phyloP scores from a whole-genome alignment of 2,888 invertebrate species.

The Diarsia brunnea region DNA sequence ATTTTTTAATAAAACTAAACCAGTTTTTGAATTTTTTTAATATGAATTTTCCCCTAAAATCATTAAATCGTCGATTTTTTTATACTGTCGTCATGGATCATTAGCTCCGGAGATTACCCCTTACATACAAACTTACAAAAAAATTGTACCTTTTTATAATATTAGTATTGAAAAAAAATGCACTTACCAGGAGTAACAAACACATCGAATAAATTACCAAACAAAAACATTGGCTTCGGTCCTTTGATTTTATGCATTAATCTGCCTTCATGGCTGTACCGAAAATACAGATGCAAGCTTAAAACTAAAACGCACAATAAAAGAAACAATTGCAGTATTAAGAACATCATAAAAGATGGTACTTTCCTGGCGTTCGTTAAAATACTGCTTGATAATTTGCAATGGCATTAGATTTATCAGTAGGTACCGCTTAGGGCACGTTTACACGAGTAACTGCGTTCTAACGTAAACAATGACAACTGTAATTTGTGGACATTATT shows the following conservation, averaged over 20 bases:
- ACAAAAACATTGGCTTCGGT: slow-evolving; percentile 45
- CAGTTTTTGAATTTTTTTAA: no score
- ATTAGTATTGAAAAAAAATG: neutral
- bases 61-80: no score
- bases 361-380: neutral
- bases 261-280: slow-evolving; percentile 41
- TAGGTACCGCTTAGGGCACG: neutral
- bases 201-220: slow-evolving; percentile 56
- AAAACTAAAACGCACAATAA: slow-evolving; percentile 25
- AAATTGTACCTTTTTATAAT: no score
- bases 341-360: slow-evolving; percentile 33
- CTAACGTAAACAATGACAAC: neutral
- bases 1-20: no score
- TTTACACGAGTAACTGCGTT: neutral
- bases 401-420: neutral
- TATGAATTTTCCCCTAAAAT: no score
- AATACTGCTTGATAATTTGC: slow-evolving; percentile 29
- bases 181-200: slow-evolving; percentile 53
- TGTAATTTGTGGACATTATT: neutral
- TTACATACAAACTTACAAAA: no score
- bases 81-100: no score
- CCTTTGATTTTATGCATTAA: slow-evolving; percentile 58
- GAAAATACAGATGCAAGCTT: slow-evolving; percentile 49
- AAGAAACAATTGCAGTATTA: slow-evolving; percentile 10
- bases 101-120: no score